These are phyloP conservation scores for Trichacis sp. DNA, from an alignment of 2,888 invertebrate genomes.

Conservation along the genomic window DNA sequence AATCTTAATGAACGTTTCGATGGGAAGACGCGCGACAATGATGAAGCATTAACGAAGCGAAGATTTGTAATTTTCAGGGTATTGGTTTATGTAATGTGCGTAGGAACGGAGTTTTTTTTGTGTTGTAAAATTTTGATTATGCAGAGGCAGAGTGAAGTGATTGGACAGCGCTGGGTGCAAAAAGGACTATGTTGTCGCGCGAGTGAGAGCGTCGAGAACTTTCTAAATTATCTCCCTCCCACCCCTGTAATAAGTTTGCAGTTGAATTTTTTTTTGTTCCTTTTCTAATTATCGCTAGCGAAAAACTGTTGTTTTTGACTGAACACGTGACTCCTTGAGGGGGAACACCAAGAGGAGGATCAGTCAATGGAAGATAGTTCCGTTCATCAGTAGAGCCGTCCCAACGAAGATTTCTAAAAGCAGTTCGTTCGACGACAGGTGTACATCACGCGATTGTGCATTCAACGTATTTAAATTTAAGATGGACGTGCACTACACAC, in stretches of 20 bases:
- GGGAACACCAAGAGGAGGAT: neutral
- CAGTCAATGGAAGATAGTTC: constrained; percentile 13
- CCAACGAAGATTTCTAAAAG: constrained; percentile 1
- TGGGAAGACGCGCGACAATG: constrained; percentile 10
- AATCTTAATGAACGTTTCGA: constrained; percentile 25
- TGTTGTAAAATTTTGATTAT: too few species aligned
- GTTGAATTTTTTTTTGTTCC: too few species aligned
- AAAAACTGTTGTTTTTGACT: neutral
- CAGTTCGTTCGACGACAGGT: constrained; percentile 3
- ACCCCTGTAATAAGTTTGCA: neutral
- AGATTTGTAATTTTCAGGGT: constrained; percentile 3
- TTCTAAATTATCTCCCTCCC: too few species aligned
- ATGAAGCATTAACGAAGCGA: constrained; percentile 10
- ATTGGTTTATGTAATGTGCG: constrained; percentile 1
- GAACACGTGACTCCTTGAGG: constrained; percentile 10
- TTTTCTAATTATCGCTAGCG: neutral
- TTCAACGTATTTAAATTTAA: neutral
- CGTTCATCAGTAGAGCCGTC: constrained; percentile 13
- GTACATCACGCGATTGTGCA: neutral
- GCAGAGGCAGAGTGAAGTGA: neutral
- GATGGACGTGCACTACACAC: neutral
- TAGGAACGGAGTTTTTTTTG: neutral
- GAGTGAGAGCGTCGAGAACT: constrained; percentile 1
- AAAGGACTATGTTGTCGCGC: constrained; percentile 2
- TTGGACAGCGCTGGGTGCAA: constrained; percentile 15